phyloP scores from a whole-genome alignment of 2,888 invertebrate genomes.

The Serripes groenlandicus region DNA sequence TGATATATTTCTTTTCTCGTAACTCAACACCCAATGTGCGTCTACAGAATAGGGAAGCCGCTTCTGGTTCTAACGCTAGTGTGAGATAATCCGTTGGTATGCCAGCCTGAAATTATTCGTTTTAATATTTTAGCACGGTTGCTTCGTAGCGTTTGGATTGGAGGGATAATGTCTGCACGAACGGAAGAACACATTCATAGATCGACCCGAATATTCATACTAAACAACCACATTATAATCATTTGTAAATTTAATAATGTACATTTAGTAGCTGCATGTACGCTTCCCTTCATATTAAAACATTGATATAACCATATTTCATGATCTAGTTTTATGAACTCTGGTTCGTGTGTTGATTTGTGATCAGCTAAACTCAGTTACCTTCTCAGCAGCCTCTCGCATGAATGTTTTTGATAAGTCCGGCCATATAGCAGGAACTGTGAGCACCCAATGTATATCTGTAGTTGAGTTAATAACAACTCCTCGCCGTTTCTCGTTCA shows the following conservation, averaged over 20 bases:
- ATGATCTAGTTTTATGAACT: too few relatives aligned
- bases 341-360: too few relatives aligned
- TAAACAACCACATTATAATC: neutral
- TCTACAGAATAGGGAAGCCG: neutral
- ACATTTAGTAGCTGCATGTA: neutral
- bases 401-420: conserved; percentile 6
- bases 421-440: conserved; percentile 6
- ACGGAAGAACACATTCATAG: neutral
- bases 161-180: too few relatives aligned
- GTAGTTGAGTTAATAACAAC: neutral
- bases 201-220: neutral
- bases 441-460: conserved; percentile 3
- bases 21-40: neutral
- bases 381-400: conserved; percentile 6
- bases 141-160: too few relatives aligned
- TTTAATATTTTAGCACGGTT: too few relatives aligned
- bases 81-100: neutral
- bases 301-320: neutral
- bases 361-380: neutral
- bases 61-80: neutral
- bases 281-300: neutral
- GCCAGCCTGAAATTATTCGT: neutral
- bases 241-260: neutral
- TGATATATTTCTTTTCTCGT: conserved; percentile 1
- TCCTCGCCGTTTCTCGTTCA: neutral